Conservation (phyloP, 1,140 invertebrate genomes). For the Tetragnatha versicolor region DNA sequence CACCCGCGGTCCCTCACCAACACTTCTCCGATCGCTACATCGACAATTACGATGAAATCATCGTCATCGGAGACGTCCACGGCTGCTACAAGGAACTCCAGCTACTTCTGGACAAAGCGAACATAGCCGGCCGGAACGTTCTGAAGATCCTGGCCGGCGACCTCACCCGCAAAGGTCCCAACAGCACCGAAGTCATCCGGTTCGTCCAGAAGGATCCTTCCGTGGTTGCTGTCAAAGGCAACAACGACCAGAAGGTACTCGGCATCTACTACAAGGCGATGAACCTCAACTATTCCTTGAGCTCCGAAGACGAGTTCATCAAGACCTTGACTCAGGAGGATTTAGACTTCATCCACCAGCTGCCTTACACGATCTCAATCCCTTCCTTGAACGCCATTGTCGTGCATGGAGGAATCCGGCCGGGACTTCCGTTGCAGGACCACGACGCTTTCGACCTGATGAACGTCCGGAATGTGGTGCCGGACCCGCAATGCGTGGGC, state of each 20-base stretch:
- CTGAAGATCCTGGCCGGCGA: slow-evolving; percentile 64
- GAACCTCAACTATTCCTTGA: slow-evolving; percentile 44
- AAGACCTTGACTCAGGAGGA: slow-evolving; percentile 59
- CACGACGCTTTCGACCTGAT: slow-evolving; percentile 60
- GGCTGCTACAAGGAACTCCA: slow-evolving; percentile 64
- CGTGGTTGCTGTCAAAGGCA: slow-evolving; percentile 53
- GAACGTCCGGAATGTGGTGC: slow-evolving; percentile 62
- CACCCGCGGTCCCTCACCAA: slow-evolving; percentile 2
- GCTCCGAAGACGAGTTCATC: slow-evolving; percentile 60
- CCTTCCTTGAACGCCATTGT: slow-evolving; percentile 61
- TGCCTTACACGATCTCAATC: slow-evolving; percentile 64
- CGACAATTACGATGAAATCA: slow-evolving; percentile 58
- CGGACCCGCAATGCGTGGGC: slow-evolving; percentile 17
- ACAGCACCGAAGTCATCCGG: slow-evolving; percentile 60
- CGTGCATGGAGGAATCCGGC: slow-evolving; percentile 65
- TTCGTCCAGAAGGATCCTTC: slow-evolving; percentile 33
- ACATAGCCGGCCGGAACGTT: slow-evolving; percentile 49
- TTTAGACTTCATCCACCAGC: slow-evolving; percentile 59
- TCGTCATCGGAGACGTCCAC: slow-evolving; percentile 65
- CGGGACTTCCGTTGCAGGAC: slow-evolving; percentile 58
- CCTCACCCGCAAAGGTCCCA: slow-evolving; percentile 64
- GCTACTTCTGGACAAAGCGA: slow-evolving; percentile 58
- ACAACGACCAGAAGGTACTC: slow-evolving; percentile 58
- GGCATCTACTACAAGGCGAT: slow-evolving; percentile 28
- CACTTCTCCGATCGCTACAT: not conserved